phyloP scores from a whole-genome alignment of 2,113 vertebrate genomes.

The Cheilinus undulatus region DNA sequence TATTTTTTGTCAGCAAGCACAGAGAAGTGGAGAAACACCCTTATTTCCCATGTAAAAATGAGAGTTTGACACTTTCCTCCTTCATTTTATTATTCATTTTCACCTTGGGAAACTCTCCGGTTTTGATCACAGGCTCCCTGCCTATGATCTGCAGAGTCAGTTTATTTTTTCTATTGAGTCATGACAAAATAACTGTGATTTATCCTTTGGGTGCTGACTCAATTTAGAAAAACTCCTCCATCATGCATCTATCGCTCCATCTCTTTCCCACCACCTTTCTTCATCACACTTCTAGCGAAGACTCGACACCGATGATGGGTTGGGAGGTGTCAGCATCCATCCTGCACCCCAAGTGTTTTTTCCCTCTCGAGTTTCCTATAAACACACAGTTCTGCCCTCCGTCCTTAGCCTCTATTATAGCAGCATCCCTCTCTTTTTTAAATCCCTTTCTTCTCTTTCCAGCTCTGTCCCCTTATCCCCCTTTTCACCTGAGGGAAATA shows the following conservation, averaged over 20 bases:
- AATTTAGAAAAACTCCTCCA: constrained; percentile 52
- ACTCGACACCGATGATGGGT: constrained; percentile 36
- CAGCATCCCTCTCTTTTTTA: constrained; percentile 19
- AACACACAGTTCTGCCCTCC: constrained; percentile 31
- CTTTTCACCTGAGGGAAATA: constrained; percentile 16
- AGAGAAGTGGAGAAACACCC: constrained; percentile 5
- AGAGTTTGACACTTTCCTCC: not conserved
- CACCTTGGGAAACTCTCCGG: constrained; percentile 1
- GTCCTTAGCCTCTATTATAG: constrained; percentile 52
- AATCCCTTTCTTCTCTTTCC: constrained; percentile 14
- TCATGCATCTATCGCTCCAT: constrained; percentile 28
- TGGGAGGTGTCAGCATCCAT: constrained; percentile 50
- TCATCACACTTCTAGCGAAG: constrained; percentile 34
- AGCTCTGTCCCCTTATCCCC: constrained; percentile 10
- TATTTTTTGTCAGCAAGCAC: constrained; percentile 4
- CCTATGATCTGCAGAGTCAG: constrained; percentile 27
- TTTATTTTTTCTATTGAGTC: constrained; percentile 38
- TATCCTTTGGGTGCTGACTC: constrained; percentile 51
- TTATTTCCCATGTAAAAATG: constrained; percentile 31
- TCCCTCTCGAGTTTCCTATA: constrained; percentile 32
- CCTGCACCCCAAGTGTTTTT: constrained; percentile 41
- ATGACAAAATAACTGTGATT: constrained; percentile 54
- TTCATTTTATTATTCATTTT: constrained; percentile 44
- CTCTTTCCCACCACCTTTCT: constrained; percentile 22
- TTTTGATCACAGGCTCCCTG: constrained; percentile 13